A percentile compares a stretch with the other conserved stretches of the same genome.
Conservation (phyloP, 2,113 vertebrate genomes). For the Epinephelus moara region DNA sequence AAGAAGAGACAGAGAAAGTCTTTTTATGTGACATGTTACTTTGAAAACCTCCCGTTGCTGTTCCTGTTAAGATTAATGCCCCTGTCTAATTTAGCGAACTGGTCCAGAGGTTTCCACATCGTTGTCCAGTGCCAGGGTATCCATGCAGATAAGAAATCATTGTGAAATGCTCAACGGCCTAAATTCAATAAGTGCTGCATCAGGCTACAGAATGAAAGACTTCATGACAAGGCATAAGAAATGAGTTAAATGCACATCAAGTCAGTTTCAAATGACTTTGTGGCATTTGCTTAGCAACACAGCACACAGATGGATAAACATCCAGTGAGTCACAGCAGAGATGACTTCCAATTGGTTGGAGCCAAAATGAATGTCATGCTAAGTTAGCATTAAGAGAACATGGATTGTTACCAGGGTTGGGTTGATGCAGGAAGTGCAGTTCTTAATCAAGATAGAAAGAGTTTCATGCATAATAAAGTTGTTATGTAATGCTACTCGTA, state of each 20-base stretch:
- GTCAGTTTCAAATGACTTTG: conserved; percentile 28
- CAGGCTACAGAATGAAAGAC: conserved; percentile 25
- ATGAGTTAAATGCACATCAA: conserved; percentile 12
- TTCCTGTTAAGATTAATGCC: background rate
- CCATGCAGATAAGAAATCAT: conserved; percentile 23
- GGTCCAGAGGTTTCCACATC: conserved; percentile 24
- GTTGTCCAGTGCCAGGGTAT: conserved; percentile 29
- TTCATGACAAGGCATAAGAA: conserved; percentile 14
- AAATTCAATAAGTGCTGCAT: conserved; percentile 35
- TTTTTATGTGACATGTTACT: background rate
- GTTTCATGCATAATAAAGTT: background rate
- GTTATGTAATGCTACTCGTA: background rate
- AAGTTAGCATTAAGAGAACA: background rate
- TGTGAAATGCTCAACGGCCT: conserved; percentile 42
- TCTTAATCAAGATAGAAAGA: background rate
- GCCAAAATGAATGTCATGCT: conserved; percentile 6
- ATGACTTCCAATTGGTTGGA: background rate
- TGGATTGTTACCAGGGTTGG: background rate
- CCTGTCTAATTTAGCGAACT: conserved; percentile 14
- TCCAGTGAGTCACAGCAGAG: conserved; percentile 44
- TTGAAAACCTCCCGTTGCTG: background rate
- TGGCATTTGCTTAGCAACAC: conserved; percentile 28
- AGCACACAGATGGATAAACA: conserved; percentile 22
- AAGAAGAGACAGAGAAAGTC: background rate
- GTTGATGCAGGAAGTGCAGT: conserved; percentile 5